Base-by-base conservation (phyloP, 1,140 invertebrate species). In the Palaemon carinicauda region DNA sequence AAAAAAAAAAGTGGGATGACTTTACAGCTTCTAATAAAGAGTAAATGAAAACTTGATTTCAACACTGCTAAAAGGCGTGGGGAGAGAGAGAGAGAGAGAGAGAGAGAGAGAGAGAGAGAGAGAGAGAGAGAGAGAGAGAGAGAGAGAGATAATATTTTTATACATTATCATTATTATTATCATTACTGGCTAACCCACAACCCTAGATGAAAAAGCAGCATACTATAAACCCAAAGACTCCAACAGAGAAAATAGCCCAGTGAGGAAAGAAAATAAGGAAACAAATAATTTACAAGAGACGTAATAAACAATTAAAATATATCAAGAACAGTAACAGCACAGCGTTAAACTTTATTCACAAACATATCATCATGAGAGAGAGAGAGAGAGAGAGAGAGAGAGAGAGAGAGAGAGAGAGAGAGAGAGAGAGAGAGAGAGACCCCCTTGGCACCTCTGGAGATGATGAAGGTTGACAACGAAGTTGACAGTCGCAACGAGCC, bases 41-140 rank as follows among this genome's bases (percentile, higher is more conserved):
- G 7, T 29, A 50, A 21, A 51, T 10, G 74, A 51, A 21, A 41
- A 21, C 7, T 15, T 17, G 27, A 33, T 14, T 17, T 29, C 29
- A 17, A 29, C 14, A 33, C 21, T 27, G 21, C 4, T 7, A 15
- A 12, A 21, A 33, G 31, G 15, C 14, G 41, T 2, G 41, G 31
- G 50, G 74, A 77, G 74, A 77, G 74, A 41, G 74, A 77, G 74
- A 77, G 33, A 41, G 74, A 77, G 74, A 41, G 33, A 50, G 50
- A 50, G 50, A 41, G 50, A 41, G 50, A 50, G 50, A 50, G 41
- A 41, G 41, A 50, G 73, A 75, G 73, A 41, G 31, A 41, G 41
- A 50, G 31, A 33, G 19, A 33, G 41, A 31, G 74, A 77, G 74
- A 41, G 74, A 41, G 31, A 41, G 24, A 77, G 74, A 77, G 74